Percentiles rank a stretch among this genome's conserved stretches.
Conservation (phyloP, 1,140 invertebrate species). For the Hyles vespertilio region DNA sequence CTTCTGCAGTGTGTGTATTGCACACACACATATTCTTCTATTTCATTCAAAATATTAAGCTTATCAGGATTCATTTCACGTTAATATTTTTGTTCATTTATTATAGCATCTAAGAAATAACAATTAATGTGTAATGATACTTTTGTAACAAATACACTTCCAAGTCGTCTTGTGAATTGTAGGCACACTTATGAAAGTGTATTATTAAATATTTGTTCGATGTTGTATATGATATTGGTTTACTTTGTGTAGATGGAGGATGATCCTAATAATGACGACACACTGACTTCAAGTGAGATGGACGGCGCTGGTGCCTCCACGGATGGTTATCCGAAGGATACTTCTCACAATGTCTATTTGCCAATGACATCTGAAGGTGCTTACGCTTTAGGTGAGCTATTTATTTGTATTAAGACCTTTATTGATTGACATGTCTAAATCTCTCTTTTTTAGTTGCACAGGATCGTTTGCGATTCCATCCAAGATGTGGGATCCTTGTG, state of each 20-base stretch:
- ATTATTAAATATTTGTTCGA: not conserved
- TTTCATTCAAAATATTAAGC: too few relatives aligned
- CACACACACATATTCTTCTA: too few relatives aligned
- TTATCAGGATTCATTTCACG: too few relatives aligned
- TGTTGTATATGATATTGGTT: not conserved
- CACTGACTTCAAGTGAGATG: constrained; percentile 40
- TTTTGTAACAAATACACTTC: too few relatives aligned
- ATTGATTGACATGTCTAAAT: constrained; percentile 2
- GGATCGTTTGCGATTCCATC: constrained; percentile 90
- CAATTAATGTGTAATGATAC: too few relatives aligned
- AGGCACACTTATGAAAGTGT: not conserved
- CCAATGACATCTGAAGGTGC: constrained; percentile 43
- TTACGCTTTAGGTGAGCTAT: constrained; percentile 26
- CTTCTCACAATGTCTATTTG: constrained; percentile 33
- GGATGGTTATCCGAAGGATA: constrained; percentile 26
- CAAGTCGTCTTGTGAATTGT: too few relatives aligned
- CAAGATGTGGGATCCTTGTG: constrained; percentile 90
- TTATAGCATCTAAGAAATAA: too few relatives aligned
- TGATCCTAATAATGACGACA: constrained; percentile 54
- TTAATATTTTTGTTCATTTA: too few relatives aligned
- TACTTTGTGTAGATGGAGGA: constrained; percentile 38
- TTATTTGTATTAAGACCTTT: not conserved
- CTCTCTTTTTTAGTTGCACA: constrained; percentile 54
- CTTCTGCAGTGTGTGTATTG: too few relatives aligned
- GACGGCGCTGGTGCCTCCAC: constrained; percentile 26